Evolutionary conservation across 2,113 vertebrate genomes (phyloP), one percentile per base, ranked within the genome.

Genomic region (Bucco capensis): DNA sequence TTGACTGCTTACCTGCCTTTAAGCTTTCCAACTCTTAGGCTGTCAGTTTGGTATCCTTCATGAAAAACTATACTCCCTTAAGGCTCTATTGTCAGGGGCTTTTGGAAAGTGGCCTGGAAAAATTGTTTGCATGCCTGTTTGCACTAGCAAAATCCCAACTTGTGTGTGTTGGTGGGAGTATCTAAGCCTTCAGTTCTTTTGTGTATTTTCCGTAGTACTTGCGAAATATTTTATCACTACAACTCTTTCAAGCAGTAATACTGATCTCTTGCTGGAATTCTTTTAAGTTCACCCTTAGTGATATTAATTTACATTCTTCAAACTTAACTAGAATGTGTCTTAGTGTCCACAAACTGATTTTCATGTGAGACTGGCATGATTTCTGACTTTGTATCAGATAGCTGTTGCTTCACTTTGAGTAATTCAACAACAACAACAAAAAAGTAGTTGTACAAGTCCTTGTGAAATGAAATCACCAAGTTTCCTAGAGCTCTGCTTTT

Each of bases 21-120:
- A 66, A 56, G 24, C 83, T 88, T 94, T 85, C 64, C 62, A 81
- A 75, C 42, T 92, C 61, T 79, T 86, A 72, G 69, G 37, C 72
- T 91, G 49, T 86, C 84, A 61, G 37, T 76, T 82, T 6, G 1
- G n/a, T 88, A 81, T 90, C 54, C 73, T 88, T 61, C 80, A 37
- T 71, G 58, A 88, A 91, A 85, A 94, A 53, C 86, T 93, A 35
- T 64, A 53, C 54, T 92, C 66, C 65, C 57, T 88, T 83, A 91
- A 89, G 37, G 42, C 65, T 89, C 23, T 84, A 82, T 94, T 95
- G 79, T 86, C 85, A 67, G 47, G 86, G 50, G 71, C 72, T 90
- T 94, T 94, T 90, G 89, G 89, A 93, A 96, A 88, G 50, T 84
- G 54, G 87, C 73, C 91, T 93, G 82, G 75, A 96, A 94, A 95